Evolutionary conservation across 2,888 invertebrate genomes (phyloP).

Genomic region (Ethmia dodecea): DNA sequence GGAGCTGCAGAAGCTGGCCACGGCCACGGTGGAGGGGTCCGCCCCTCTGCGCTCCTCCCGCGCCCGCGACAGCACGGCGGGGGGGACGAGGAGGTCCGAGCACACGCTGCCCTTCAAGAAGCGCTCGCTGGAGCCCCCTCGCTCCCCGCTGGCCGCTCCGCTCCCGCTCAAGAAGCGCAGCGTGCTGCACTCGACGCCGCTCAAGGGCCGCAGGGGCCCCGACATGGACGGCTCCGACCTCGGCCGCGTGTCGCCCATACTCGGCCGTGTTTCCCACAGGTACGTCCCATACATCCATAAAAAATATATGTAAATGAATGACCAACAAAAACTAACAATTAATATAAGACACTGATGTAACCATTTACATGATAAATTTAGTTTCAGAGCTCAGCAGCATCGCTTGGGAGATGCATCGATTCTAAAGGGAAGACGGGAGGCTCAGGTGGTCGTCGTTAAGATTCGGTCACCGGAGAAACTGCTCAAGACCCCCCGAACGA

Average conservation of each 20-base stretch:
- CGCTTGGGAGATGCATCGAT: background rate
- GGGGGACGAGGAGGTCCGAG: too few relatives aligned
- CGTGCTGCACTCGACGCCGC: constrained; percentile 55
- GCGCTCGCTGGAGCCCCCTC: constrained; percentile 20
- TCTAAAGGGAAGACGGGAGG: background rate
- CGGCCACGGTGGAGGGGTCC: constrained; percentile 39
- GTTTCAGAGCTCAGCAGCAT: too few relatives aligned
- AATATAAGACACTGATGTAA: too few relatives aligned
- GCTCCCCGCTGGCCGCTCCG: background rate
- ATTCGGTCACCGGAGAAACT: too few relatives aligned
- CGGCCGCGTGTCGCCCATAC: constrained; percentile 55
- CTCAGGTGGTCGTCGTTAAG: too few relatives aligned
- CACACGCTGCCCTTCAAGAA: constrained; percentile 54
- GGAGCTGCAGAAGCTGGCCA: constrained; percentile 40
- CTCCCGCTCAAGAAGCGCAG: constrained; percentile 53
- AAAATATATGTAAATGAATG: too few relatives aligned
- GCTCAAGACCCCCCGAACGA: too few relatives aligned
- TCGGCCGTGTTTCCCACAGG: too few relatives aligned
- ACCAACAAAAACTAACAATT: constrained; percentile 5
- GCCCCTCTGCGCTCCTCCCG: constrained; percentile 28
- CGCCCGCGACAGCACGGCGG: too few relatives aligned
- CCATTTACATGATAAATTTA: too few relatives aligned
- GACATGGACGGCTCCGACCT: constrained; percentile 35
- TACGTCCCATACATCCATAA: too few relatives aligned
- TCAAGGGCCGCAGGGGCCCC: constrained; percentile 32